Percentiles rank a stretch among this genome's conserved stretches.
phyloP scores from a whole-genome alignment of 2,113 vertebrate genomes.

The Misgurnus mizolepis region DNA sequence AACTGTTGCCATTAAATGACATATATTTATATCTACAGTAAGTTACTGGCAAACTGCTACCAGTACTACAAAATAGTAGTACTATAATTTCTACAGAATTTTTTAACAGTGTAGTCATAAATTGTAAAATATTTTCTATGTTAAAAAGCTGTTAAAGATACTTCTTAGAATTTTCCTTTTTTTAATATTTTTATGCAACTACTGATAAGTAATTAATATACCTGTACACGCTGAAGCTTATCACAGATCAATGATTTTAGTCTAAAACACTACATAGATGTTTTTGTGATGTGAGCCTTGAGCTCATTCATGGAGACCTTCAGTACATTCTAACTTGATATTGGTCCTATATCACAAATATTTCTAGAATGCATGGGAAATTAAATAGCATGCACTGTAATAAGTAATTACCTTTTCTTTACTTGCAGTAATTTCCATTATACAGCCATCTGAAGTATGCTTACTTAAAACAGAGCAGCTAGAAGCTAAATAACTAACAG shows the following conservation, averaged over 20 bases:
- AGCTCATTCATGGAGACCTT: not conserved
- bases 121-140: no score
- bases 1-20: no score
- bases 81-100: no score
- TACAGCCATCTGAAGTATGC: slow-evolving; percentile 6
- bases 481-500: slow-evolving; percentile 53
- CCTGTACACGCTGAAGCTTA: not conserved
- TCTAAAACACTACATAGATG: not conserved
- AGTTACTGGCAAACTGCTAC: no score
- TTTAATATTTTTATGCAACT: no score
- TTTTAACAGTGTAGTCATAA: no score
- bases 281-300: not conserved
- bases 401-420: slow-evolving; percentile 54
- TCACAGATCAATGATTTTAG: not conserved
- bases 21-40: no score
- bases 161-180: no score
- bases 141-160: no score
- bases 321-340: not conserved
- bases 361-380: not conserved
- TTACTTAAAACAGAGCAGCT: slow-evolving; percentile 47
- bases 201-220: no score
- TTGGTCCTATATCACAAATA: not conserved
- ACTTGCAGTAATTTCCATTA: slow-evolving; percentile 55
- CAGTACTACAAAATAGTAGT: no score
- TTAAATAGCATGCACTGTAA: slow-evolving; percentile 45